phyloP scores from a whole-genome alignment of 2,888 invertebrate species.

The Prenolepis imparis region DNA sequence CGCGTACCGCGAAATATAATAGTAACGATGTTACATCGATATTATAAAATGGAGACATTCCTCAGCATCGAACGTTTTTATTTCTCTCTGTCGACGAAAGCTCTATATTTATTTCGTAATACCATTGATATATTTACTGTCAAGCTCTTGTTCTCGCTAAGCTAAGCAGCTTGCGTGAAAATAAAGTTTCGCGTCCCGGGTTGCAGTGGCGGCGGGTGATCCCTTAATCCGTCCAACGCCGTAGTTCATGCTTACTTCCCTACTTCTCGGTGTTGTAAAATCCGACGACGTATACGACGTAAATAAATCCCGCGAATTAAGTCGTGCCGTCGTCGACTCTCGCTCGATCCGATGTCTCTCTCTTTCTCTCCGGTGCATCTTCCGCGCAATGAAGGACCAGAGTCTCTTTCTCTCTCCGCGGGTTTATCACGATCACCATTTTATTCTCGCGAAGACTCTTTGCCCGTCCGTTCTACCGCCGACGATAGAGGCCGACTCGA shows the following conservation, averaged over 20 bases:
- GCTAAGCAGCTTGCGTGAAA: conserved; percentile 54
- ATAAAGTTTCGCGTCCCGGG: conserved; percentile 53
- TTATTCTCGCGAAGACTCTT: conserved; percentile 63
- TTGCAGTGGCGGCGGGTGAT: conserved; percentile 44
- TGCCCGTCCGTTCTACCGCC: conserved; percentile 57
- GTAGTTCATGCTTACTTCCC: conserved; percentile 55
- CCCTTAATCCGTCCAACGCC: conserved; percentile 52
- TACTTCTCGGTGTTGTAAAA: conserved; percentile 50
- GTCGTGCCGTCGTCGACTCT: conserved; percentile 40
- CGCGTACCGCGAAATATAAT: background rate
- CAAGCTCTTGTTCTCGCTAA: conserved; percentile 37
- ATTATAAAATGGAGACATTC: background rate
- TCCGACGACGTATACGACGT: conserved; percentile 49
- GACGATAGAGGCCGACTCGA: conserved; percentile 70
- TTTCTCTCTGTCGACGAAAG: background rate
- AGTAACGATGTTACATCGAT: background rate
- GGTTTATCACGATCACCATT: conserved; percentile 65
- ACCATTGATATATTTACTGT: conserved; percentile 53
- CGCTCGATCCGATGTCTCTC: conserved; percentile 4
- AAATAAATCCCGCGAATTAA: conserved; percentile 56
- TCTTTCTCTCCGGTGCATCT: conserved; percentile 4
- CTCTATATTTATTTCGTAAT: conserved; percentile 38
- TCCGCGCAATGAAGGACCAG: conserved; percentile 67
- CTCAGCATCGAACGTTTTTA: background rate
- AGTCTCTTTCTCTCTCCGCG: conserved; percentile 42